Evolutionary conservation across 2,797 vertebrate genomes (phyloP), one percentile per base, ranked within the genome.

Genomic region (Poliocrania exsul): DNA sequence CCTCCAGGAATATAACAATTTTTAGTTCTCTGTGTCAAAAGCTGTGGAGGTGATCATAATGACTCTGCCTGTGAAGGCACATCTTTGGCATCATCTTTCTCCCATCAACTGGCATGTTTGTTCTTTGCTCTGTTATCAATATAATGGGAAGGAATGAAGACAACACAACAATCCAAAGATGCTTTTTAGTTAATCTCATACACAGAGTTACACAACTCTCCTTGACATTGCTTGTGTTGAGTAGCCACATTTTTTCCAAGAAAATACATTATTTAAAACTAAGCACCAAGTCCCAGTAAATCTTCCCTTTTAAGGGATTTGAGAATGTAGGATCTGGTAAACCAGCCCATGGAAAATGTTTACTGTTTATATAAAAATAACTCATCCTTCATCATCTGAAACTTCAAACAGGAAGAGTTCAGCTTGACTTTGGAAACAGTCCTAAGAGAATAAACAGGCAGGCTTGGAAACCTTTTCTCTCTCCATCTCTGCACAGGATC

Each of bases 341-440:
- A 89, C 8, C 49, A 87, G 35, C 15, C 73, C 28, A 69, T 35
- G 28, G 49, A 83, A 94, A 94, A 86, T 64, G 10, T 89, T 95
- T 96, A 86, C 16, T 92, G 79, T 85, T 94, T 92, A 78, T 38
- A 16, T 23, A 71, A 78, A 86, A 72, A 69, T 28, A 86, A 69
- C n/a, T 46, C 16, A 6, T 90, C 38, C 72, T 78, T 92, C 88
- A n/a, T 93, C 40, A 60, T 85, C 56, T 83, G 64, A 65, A 85
- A 71, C 40, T 85, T 89, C 38, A 87, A 74, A 74, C 42, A 75
- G 83, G 62, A 92, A 80, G 65, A 77, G 64, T 53, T 81, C 67
- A 81, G 28, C 20, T n/a, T 65, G 38, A 57, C 38, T 69, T 24
- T 2, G 5, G 57, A 82, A 91, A 65, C 46, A 64, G 9, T 56